Evolutionary conservation across 2,888 invertebrate species (phyloP), one percentile per base, ranked within the genome.

Genomic region (Hirtodrosophila trivittata): DNA sequence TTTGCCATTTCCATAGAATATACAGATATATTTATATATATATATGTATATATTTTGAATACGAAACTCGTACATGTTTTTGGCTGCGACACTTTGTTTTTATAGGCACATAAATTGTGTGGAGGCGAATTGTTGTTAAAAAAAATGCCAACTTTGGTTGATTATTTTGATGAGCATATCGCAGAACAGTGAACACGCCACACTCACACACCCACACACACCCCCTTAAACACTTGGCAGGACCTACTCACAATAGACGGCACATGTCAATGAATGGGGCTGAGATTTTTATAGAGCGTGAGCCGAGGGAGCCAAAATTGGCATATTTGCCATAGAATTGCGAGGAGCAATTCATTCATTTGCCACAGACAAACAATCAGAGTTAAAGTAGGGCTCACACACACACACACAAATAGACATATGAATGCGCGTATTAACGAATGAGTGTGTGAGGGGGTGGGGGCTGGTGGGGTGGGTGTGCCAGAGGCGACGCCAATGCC

Each of bases 301-400:
- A 30, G 64, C 13, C 54, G 14, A 32, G 57, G 52, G 38, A 43
- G 43, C 9, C 64, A 63, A 86, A 80, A 80, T 80, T 86, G 80
- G 80, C 80, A 80, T 80, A 80, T 80, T 80, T 68, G 74, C 66
- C 86, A 78, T 82, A 73, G 62, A 66, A 67, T 21, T 21, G 66
- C 76, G 76, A 67, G 66, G 80, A 73, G 86, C 83, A 73, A 77
- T 73, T 83, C 86, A 82, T 82, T 80, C 86, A 85, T 86, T 80
- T 83, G 76, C 73, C 80, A 55, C 86, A 85, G 77, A 82, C 86
- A 78, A 85, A 78, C 78, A 78, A 78, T 78, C 82, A 71, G 75
- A 64, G 75, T 65, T 59, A 68, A 75, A 78, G 66, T 70, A 33
- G 75, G 75, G 50, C 42, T 56, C 54, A 54, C 60, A 74, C 49